phyloP scores from a whole-genome alignment of 2,888 invertebrate genomes.

The Andrena trimmerana region DNA sequence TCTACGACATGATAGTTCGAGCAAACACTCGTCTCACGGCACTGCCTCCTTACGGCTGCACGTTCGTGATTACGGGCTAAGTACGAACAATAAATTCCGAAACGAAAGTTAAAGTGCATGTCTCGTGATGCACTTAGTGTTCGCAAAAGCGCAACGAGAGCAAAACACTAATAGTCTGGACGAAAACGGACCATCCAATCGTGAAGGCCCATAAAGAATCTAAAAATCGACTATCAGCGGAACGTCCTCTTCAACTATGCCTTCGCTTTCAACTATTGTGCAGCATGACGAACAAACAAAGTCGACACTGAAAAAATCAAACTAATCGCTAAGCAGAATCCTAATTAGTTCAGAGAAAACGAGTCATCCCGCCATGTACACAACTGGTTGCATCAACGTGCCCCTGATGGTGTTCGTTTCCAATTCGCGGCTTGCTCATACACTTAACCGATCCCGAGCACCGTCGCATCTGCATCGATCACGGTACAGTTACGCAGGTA shows the following conservation, averaged over 20 bases:
- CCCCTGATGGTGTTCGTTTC: slow-evolving; percentile 27
- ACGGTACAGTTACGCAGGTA: neutral
- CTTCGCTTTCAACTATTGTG: slow-evolving; percentile 69
- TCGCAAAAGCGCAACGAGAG: slow-evolving; percentile 75
- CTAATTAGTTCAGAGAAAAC: slow-evolving; percentile 53
- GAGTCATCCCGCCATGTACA: slow-evolving; percentile 35
- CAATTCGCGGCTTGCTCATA: slow-evolving; percentile 1
- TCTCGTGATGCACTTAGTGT: slow-evolving; percentile 76
- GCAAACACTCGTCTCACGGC: neutral
- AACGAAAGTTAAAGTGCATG: slow-evolving; percentile 71
- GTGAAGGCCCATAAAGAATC: slow-evolving; percentile 66
- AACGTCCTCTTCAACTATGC: slow-evolving; percentile 65
- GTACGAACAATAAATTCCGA: slow-evolving; percentile 73
- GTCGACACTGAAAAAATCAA: slow-evolving; percentile 67
- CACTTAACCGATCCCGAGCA: slow-evolving; percentile 16
- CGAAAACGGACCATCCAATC: slow-evolving; percentile 60
- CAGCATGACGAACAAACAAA: slow-evolving; percentile 71
- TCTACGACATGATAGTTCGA: neutral
- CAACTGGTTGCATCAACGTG: slow-evolving; percentile 27
- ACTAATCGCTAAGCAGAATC: slow-evolving; percentile 64
- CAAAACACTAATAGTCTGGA: slow-evolving; percentile 69
- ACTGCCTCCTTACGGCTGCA: slow-evolving; percentile 39
- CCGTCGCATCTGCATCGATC: slow-evolving; percentile 1
- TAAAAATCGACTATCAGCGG: slow-evolving; percentile 69
- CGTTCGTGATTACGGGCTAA: slow-evolving; percentile 65